Evolutionary conservation across 2,888 invertebrate genomes (phyloP).

Genomic region (Patella caerulea): DNA sequence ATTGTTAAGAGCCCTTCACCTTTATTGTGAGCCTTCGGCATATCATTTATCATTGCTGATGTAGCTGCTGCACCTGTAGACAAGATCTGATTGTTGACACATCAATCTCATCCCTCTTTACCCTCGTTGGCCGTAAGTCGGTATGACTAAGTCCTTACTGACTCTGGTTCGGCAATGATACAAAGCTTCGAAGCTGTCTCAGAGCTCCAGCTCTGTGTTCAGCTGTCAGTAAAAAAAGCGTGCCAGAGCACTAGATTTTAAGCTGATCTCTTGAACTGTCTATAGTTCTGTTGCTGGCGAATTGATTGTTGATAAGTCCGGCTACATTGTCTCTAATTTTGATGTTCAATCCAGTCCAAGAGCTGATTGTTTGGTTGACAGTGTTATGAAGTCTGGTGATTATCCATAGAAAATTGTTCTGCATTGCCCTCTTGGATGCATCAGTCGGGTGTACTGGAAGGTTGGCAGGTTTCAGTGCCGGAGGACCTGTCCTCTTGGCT

Average conservation of each 20-base stretch:
- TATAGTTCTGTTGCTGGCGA: too few species aligned
- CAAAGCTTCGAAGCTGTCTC: background rate
- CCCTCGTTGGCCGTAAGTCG: slow-evolving; percentile 26
- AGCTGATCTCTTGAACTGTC: background rate
- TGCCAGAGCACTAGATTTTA: slow-evolving; percentile 18
- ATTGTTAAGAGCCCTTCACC: slow-evolving; percentile 31
- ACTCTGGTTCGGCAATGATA: too few species aligned
- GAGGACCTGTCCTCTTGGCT: too few species aligned
- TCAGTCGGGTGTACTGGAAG: too few species aligned
- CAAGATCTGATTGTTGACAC: slow-evolving; percentile 25
- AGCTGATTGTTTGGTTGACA: too few species aligned
- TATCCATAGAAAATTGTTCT: too few species aligned
- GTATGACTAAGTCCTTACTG: slow-evolving; percentile 20
- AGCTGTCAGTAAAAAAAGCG: background rate
- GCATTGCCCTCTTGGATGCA: too few species aligned
- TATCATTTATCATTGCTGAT: slow-evolving; percentile 24
- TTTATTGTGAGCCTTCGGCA: slow-evolving; percentile 31
- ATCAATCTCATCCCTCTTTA: slow-evolving; percentile 33
- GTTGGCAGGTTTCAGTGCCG: too few species aligned
- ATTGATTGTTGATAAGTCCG: too few species aligned
- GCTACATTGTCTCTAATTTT: too few species aligned
- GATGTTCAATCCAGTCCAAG: too few species aligned
- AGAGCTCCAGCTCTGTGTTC: slow-evolving; percentile 15
- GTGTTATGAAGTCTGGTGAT: too few species aligned
- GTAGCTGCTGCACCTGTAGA: slow-evolving; percentile 26